Evolutionary conservation across 2,797 vertebrate species (phyloP).

Genomic region (Malacoctenus gilli): DNA sequence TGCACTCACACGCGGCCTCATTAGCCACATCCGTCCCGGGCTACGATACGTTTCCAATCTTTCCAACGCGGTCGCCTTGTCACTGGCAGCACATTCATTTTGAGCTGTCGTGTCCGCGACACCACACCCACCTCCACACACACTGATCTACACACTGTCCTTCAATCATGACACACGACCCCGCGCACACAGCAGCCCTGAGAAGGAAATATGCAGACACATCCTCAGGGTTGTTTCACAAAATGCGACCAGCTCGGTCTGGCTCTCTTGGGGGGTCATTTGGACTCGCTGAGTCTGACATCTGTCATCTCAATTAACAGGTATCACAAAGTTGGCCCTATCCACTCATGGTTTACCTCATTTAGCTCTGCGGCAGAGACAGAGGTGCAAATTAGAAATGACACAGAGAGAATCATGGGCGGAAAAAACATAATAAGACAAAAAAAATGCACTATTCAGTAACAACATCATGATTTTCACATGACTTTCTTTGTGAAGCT

Average conservation of each 20-base stretch:
- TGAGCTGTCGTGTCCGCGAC: conserved; percentile 13
- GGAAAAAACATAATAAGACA: no score
- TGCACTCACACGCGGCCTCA: conserved; percentile 11
- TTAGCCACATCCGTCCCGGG: conserved; percentile 13
- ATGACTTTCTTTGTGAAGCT: no score
- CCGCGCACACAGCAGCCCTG: background rate
- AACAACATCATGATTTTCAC: no score
- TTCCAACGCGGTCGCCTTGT: conserved; percentile 13
- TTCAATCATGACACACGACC: conserved; percentile 10
- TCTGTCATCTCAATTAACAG: background rate
- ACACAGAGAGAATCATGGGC: background rate
- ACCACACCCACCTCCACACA: conserved; percentile 11
- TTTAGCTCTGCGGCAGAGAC: no score
- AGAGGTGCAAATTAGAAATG: background rate
- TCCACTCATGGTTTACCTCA: background rate
- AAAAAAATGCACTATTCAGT: no score
- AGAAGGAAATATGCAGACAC: no score
- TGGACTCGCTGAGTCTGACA: background rate
- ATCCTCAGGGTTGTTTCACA: no score
- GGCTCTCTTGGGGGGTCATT: background rate
- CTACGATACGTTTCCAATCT: conserved; percentile 16
- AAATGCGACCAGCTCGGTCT: background rate
- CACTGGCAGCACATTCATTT: conserved; percentile 20
- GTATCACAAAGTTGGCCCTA: background rate
- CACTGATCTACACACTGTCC: conserved; percentile 14